Percentiles rank a stretch among this genome's conserved stretches.
Evolutionary conservation across 1,140 invertebrate species (phyloP).

Genomic region (Acromyrmex heyeri): DNA sequence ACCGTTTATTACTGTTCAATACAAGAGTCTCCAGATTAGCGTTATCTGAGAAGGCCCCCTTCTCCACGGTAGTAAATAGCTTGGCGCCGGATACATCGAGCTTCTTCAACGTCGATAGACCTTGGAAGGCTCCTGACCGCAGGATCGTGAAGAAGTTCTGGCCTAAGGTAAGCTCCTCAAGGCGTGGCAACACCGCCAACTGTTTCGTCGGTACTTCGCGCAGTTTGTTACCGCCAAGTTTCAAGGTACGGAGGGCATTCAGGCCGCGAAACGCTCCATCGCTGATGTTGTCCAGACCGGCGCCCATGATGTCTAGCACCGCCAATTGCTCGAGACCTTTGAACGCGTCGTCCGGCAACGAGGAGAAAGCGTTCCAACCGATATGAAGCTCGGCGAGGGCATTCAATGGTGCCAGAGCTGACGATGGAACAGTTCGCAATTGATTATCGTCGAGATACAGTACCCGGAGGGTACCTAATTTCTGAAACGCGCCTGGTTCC

Average conservation of each 20-base stretch:
- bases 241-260: conserved; percentile 90
- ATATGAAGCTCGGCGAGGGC: conserved; percentile 94
- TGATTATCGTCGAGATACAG: conserved; percentile 95
- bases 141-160: conserved; percentile 93
- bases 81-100: conserved; percentile 92
- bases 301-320: conserved; percentile 93
- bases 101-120: conserved; percentile 91
- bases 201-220: conserved; percentile 91
- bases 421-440: conserved; percentile 91
- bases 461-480: conserved; percentile 91
- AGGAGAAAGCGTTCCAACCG: conserved; percentile 93
- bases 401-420: conserved; percentile 90
- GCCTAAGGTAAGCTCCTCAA: conserved; percentile 93
- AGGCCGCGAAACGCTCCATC: conserved; percentile 92
- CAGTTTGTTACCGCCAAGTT: conserved; percentile 93
- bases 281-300: conserved; percentile 92
- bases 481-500: conserved; percentile 92
- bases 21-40: conserved; percentile 93
- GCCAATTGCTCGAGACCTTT: conserved; percentile 91
- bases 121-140: conserved; percentile 91
- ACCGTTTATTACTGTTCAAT: conserved; percentile 92
- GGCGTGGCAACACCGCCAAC: conserved; percentile 89
- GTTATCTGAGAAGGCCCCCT: conserved; percentile 92
- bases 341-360: conserved; percentile 92
- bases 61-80: conserved; percentile 90